Percentiles rank a stretch among this genome's conserved stretches.
Evolutionary conservation across 2,888 invertebrate genomes (phyloP).

Genomic region (Lamellibrachia columna): DNA sequence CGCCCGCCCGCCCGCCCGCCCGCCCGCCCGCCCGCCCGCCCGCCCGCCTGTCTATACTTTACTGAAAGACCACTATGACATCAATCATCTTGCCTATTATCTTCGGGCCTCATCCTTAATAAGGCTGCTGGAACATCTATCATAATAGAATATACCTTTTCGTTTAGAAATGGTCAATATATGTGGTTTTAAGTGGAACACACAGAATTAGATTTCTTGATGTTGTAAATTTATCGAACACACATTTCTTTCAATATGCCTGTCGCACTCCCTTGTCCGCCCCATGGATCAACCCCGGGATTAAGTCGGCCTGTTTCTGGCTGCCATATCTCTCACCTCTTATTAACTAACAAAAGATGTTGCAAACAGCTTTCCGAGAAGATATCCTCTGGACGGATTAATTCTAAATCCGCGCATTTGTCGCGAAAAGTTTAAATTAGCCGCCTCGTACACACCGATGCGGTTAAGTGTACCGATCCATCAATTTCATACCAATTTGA

Average conservation of each 20-base stretch:
- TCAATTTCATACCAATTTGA: conserved; percentile 16
- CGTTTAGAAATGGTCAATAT: no score
- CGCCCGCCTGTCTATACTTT: no score
- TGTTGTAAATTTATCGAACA: not conserved
- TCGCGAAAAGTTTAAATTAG: not conserved
- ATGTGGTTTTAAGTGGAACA: not conserved
- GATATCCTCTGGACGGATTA: not conserved
- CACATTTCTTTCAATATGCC: not conserved
- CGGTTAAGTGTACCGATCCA: conserved; percentile 3
- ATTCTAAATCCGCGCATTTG: conserved; percentile 4
- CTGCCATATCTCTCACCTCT: not conserved
- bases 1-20: no score
- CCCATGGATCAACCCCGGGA: not conserved
- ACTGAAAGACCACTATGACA: no score
- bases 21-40: no score
- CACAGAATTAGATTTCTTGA: not conserved
- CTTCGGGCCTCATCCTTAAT: no score
- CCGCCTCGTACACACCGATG: not conserved
- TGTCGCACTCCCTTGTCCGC: not conserved
- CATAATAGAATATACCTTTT: no score
- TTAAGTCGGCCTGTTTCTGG: not conserved
- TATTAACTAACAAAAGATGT: conserved; percentile 11
- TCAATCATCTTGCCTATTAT: no score
- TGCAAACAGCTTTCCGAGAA: not conserved
- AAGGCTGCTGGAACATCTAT: no score